These are phyloP conservation scores for Stomatorhinus walkeri DNA, from an alignment of 2,797 vertebrate genomes.

Conservation along the genomic window DNA sequence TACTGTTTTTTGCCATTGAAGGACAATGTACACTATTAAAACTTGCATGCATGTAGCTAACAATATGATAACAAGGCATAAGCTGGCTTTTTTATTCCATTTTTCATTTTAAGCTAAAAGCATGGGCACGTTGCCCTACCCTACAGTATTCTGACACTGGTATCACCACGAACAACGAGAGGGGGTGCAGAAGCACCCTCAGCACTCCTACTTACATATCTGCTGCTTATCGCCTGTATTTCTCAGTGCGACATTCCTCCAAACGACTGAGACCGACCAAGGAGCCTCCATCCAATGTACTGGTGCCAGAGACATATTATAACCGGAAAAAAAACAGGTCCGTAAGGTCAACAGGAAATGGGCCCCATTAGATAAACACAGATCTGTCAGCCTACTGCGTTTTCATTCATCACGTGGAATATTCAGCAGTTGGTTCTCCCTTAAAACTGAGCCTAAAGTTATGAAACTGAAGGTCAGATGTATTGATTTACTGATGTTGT, in stretches of 20 bases:
- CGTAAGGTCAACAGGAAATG: background rate
- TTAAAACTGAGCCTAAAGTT: too few species aligned
- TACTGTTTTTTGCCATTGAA: background rate
- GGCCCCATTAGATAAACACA: background rate
- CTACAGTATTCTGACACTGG: background rate
- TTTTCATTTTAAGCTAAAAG: background rate
- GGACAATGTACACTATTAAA: background rate
- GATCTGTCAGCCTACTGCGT: background rate
- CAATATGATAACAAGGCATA: background rate
- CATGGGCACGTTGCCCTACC: background rate
- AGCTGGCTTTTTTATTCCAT: background rate
- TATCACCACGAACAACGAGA: background rate
- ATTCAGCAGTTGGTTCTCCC: background rate
- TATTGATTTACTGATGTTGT: background rate
- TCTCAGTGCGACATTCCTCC: background rate
- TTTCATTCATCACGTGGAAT: background rate
- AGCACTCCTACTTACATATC: background rate
- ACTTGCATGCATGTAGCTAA: background rate
- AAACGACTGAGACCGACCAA: background rate
- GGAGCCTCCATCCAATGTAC: background rate
- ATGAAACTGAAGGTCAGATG: background rate
- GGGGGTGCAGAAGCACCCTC: background rate
- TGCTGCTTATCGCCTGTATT: background rate
- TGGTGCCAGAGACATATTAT: constrained; percentile 6
- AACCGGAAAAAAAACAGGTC: background rate